These are phyloP conservation scores for Pachypanchax playfairii DNA, from an alignment of 2,113 vertebrate species.

Conservation along the genomic window DNA sequence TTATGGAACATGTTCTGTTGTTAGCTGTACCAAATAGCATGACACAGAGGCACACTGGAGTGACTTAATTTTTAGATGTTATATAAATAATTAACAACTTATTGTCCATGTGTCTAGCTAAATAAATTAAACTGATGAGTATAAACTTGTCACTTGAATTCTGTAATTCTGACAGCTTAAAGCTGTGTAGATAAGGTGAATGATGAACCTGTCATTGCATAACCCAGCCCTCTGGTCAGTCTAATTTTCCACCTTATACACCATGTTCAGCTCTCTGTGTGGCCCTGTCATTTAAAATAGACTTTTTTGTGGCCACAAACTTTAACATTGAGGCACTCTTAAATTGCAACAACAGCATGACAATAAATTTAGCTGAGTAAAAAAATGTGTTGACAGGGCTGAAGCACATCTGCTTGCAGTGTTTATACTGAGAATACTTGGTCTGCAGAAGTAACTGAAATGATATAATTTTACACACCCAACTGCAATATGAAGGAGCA, in stretches of 20 bases:
- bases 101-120: too few species aligned
- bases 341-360: neutral
- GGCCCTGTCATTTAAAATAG: neutral
- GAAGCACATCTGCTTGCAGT: neutral
- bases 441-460: neutral
- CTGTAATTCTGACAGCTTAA: too few species aligned
- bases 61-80: neutral
- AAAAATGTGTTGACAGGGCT: neutral
- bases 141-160: too few species aligned
- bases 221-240: too few species aligned
- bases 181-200: too few species aligned
- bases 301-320: neutral
- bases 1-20: neutral
- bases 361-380: neutral
- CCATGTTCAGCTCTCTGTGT: neutral
- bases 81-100: too few species aligned
- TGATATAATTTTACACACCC: neutral
- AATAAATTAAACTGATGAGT: too few species aligned
- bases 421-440: neutral
- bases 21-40: neutral
- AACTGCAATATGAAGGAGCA: neutral
- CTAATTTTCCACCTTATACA: too few species aligned
- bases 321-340: neutral
- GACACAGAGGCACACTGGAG: neutral
- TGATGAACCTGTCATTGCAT: too few species aligned